Evolutionary conservation across 1,140 invertebrate species (phyloP).

Genomic region (Psix sp.): DNA sequence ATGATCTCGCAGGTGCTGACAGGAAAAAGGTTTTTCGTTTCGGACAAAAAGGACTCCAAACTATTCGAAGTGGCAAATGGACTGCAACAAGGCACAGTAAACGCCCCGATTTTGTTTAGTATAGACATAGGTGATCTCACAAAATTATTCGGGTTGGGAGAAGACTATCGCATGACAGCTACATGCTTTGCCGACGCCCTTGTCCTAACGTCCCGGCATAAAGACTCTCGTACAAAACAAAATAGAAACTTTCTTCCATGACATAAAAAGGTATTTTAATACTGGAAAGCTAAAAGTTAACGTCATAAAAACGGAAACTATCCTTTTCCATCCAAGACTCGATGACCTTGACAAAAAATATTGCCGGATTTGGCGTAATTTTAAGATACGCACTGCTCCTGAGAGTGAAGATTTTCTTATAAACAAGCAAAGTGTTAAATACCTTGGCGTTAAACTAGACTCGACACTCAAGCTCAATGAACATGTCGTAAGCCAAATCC

Average conservation of each 20-base stretch:
- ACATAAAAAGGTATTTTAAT: conserved; percentile 2
- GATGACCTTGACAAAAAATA: neutral
- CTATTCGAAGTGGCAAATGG: too few relatives aligned
- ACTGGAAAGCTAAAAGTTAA: conserved; percentile 13
- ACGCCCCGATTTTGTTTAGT: too few relatives aligned
- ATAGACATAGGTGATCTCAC: too few relatives aligned
- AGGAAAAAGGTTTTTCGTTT: too few relatives aligned
- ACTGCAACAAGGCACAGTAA: too few relatives aligned
- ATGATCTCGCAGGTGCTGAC: too few relatives aligned
- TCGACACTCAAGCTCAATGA: neutral
- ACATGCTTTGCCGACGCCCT: too few relatives aligned
- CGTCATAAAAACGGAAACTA: conserved; percentile 2
- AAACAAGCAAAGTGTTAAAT: conserved; percentile 1
- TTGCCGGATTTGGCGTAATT: conserved; percentile 1
- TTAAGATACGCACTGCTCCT: neutral
- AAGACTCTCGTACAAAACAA: too few relatives aligned
- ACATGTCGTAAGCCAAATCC: conserved; percentile 2
- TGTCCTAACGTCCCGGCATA: too few relatives aligned
- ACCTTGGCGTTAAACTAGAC: conserved; percentile 2
- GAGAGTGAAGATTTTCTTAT: neutral
- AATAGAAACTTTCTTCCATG: conserved; percentile 1
- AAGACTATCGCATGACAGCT: too few relatives aligned
- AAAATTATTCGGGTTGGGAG: too few relatives aligned
- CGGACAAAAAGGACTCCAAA: too few relatives aligned
- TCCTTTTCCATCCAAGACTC: neutral